These are phyloP conservation scores for Zeuzera pyrina DNA, from an alignment of 2,888 invertebrate species.

Conservation along the genomic window DNA sequence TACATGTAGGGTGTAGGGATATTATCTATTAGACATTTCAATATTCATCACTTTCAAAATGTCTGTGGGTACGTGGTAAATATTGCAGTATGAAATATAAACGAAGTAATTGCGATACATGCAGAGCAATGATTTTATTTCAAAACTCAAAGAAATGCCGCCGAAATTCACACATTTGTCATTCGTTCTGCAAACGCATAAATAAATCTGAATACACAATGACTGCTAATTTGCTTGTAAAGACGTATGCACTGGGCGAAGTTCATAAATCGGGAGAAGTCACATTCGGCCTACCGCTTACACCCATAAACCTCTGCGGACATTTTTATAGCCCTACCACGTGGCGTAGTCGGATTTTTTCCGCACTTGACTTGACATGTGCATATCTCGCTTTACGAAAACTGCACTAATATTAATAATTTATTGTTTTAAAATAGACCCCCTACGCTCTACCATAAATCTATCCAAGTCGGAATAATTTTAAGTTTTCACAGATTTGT, in stretches of 20 bases:
- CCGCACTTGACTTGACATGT: constrained; percentile 65
- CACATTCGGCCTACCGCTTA: constrained; percentile 69
- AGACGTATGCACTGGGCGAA: constrained; percentile 61
- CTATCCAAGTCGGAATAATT: no score
- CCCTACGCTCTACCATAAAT: no score
- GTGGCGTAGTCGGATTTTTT: constrained; percentile 63
- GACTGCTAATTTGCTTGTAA: constrained; percentile 71
- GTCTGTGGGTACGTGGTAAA: no score
- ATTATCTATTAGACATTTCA: no score
- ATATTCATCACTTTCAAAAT: no score
- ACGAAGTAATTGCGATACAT: no score
- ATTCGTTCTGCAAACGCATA: constrained; percentile 40
- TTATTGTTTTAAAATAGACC: constrained; percentile 63
- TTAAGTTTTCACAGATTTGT: no score
- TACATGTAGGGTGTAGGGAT: no score
- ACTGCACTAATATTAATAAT: constrained; percentile 49
- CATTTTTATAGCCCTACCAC: constrained; percentile 71
- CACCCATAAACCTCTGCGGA: constrained; percentile 67
- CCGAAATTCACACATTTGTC: constrained; percentile 59
- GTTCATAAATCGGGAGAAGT: constrained; percentile 64
- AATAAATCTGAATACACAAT: constrained; percentile 65
- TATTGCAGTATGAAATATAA: no score
- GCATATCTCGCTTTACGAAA: constrained; percentile 47
- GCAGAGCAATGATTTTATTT: no score
- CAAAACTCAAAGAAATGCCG: no score